Conservation (phyloP, 2,113 vertebrate genomes). For the Barnardius zonarius region DNA sequence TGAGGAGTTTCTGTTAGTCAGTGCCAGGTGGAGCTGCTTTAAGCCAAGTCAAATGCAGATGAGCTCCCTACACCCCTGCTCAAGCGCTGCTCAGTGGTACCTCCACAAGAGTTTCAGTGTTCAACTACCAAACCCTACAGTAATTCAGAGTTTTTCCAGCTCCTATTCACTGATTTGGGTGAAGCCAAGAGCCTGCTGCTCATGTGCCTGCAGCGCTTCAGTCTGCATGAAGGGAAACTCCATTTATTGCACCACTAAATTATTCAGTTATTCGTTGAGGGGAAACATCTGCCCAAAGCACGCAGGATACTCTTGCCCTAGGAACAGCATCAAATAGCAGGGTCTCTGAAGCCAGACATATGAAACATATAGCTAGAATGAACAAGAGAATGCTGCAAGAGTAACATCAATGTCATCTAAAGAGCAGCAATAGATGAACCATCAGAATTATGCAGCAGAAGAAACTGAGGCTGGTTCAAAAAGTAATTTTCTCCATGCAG, state of each 20-base stretch:
- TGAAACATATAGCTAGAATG: neutral
- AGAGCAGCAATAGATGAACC: neutral
- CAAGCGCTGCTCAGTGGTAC: neutral
- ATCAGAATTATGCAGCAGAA: neutral
- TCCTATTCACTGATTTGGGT: rapidly evolving
- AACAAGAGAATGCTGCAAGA: neutral
- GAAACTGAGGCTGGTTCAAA: neutral
- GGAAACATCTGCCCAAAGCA: neutral
- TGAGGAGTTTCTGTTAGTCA: neutral
- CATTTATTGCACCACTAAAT: neutral
- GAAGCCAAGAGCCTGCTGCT: neutral
- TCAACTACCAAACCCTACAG: neutral
- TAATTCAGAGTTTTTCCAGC: neutral
- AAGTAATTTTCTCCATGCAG: neutral
- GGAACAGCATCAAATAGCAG: neutral
- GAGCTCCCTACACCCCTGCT: neutral
- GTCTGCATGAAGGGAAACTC: neutral
- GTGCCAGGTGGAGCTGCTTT: neutral
- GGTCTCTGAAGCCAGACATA: neutral
- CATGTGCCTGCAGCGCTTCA: neutral
- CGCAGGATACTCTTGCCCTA: neutral
- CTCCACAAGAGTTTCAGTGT: neutral
- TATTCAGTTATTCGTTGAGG: neutral
- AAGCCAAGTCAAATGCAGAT: neutral
- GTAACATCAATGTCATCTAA: neutral